Evolutionary conservation across 2,797 vertebrate genomes (phyloP), one percentile per base, ranked within the genome.

Genomic region (Orientallactaga sibirica): DNA sequence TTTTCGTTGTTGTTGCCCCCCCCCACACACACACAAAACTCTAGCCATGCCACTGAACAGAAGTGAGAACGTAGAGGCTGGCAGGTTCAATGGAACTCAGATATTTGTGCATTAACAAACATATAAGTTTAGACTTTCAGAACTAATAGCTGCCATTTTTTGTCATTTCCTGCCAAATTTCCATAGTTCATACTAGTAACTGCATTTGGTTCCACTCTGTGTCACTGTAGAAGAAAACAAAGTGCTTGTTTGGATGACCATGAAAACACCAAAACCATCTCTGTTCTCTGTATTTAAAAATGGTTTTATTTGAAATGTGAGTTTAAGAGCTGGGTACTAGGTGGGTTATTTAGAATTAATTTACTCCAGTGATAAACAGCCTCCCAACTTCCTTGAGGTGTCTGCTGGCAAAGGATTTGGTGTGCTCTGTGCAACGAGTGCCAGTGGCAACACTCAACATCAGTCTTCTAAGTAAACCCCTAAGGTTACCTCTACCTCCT

Each of bases 31-130:
- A 91, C 75, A 78, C 68, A 58, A 89, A 91, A 62, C 9, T 27
- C 80, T 71, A 4, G 0, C 61, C 48, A 14, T 58, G 16, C 58
- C 91, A 3, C 95, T 73, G n/a, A 86, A 41, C 84, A 77, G 25
- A 67, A 87, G 19, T 67, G 43, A 84, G 58, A 22, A 81, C 58
- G 80, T 37, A 64, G 66, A 86, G 78, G 8, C 81, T 79, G 37
- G 14, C 52, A 62, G 62, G 67, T 95, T 90, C 96, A 64, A 70
- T 8, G 20, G 66, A 29, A 95, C 71, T 82, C 89, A 70, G 64
- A 78, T 91, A 80, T n/a, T 86, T 95, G 75, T 73, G 74, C 92
- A 82, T 90, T 96, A 92, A 24, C 92, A 96, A 89, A 91, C 68
- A 7, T 77, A 80, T 80, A 67, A 16, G 48, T 71, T 96, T 87